Base-by-base conservation (phyloP, 2,888 invertebrate species). In the Cremastobaeus sp. region DNA sequence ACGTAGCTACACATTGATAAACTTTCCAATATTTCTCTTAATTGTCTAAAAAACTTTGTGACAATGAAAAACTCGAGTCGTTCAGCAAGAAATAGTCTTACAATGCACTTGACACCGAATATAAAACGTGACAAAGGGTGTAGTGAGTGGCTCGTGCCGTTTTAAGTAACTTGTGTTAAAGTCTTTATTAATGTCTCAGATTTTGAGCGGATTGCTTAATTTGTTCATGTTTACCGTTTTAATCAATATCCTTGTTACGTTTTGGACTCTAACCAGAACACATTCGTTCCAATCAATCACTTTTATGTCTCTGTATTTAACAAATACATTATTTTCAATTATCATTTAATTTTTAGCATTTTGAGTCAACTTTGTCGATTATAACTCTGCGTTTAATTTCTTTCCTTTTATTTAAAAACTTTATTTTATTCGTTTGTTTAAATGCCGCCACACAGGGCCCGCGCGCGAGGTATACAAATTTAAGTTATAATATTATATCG, bases 111-210 rank as follows among this genome's bases (percentile, higher is more conserved):
- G 60, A 68, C 69, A 72, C 52, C 43, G 52, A 73, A 71, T 62
- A 71, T 59, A 76, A 73, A 74, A 71, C 47, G 59, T 76, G 65
- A 76, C 68, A 77, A 74, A 69, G 71, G 75, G 66, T 75, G 55
- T 65, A 69, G 75, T 77, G 72, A 75, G 43, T 73, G 75, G 76
- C 72, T 35, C 54, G 50, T 43, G 80, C 80, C 80, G 72, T 81
- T 57, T 74, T 82, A 81, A 78, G 66, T 83, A 81, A 81, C 80
- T 83, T 83, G 83, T 85, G 85, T 85, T 86, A 85, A 86, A 86
- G 80, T 82, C 84, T 83, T 85, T 84, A 84, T 85, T 86, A 86
- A 85, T 84, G 85, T 84, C 83, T 85, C 82, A 83, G 81, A 83
- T 82, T 79, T 84, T 85, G 84, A 86, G 85, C 83, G 83, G 79